phyloP scores from a whole-genome alignment of 2,888 invertebrate genomes.

The Ditylenchus weischeri region DNA sequence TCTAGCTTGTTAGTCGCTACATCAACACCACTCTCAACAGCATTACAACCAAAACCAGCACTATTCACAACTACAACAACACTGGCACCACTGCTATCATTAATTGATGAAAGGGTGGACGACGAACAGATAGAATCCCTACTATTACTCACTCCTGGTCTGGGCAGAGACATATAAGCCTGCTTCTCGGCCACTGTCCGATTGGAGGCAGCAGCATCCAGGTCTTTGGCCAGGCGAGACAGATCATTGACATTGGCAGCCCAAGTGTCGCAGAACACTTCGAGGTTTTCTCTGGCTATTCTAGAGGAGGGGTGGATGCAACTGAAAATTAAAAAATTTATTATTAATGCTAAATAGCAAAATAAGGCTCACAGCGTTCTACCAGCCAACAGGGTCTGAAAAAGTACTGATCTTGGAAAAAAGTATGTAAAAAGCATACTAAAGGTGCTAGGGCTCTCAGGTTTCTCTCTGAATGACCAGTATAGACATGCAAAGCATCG shows the following conservation, averaged over 20 bases:
- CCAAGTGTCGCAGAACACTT: slow-evolving; percentile 64
- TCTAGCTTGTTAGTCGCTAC: background rate
- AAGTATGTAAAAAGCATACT: slow-evolving; percentile 57
- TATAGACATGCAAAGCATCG: slow-evolving; percentile 88
- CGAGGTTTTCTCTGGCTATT: slow-evolving; percentile 92
- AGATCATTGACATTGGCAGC: slow-evolving; percentile 69
- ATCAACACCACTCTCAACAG: slow-evolving; percentile 18
- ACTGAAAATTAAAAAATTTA: too few relatives aligned
- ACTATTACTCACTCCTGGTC: slow-evolving; percentile 75
- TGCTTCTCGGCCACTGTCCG: slow-evolving; percentile 67
- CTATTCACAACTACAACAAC: background rate
- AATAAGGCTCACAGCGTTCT: slow-evolving; percentile 68
- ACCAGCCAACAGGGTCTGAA: slow-evolving; percentile 79
- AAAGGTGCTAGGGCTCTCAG: slow-evolving; percentile 90
- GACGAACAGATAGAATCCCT: background rate
- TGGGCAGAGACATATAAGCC: slow-evolving; percentile 86
- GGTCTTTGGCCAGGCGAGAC: slow-evolving; percentile 66
- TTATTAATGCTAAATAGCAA: too few relatives aligned
- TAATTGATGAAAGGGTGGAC: background rate
- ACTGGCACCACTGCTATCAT: background rate
- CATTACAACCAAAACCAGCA: slow-evolving; percentile 8
- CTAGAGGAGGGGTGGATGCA: slow-evolving; percentile 86
- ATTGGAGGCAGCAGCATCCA: slow-evolving; percentile 56
- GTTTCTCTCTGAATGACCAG: slow-evolving; percentile 92
- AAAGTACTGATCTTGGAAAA: background rate